Percentiles rank a stretch among this genome's conserved stretches.
phyloP scores from a whole-genome alignment of 2,113 vertebrate species.

The Laterallus jamaicensis region DNA sequence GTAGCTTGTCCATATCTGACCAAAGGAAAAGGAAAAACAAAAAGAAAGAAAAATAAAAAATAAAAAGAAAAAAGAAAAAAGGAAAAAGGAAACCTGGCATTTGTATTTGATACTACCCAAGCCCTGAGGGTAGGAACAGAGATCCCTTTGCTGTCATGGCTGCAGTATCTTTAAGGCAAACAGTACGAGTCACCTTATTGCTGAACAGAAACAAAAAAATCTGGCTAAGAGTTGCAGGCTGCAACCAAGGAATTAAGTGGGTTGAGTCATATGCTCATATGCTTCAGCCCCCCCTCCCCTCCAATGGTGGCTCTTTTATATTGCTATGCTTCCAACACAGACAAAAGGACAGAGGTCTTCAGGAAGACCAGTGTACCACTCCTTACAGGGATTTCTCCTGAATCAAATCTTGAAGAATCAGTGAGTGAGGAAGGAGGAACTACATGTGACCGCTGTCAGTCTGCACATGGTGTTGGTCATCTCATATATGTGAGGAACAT shows the following conservation, averaged over 20 bases:
- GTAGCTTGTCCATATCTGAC: background rate
- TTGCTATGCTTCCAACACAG: background rate
- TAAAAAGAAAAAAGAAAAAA: background rate
- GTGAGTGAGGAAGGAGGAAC: background rate
- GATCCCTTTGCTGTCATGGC: background rate
- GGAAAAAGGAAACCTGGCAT: too few species aligned
- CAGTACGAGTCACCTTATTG: background rate
- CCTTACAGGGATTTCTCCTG: background rate
- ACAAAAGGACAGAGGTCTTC: background rate
- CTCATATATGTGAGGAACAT: background rate
- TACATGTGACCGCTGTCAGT: background rate
- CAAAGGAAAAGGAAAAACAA: background rate
- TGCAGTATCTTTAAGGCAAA: background rate
- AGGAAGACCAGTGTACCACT: background rate
- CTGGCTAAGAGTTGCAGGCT: background rate
- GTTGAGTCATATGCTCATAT: background rate
- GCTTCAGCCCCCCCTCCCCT: background rate
- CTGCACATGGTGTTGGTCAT: background rate
- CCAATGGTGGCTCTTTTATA: fast-evolving
- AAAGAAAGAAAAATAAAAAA: background rate
- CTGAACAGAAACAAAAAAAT: background rate
- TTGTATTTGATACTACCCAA: background rate
- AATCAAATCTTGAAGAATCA: background rate
- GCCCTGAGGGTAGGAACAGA: background rate
- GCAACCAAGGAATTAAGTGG: background rate